Percentiles rank a stretch among this genome's conserved stretches.
Evolutionary conservation across 2,888 invertebrate species (phyloP).

Genomic region (Theodoxus fluviatilis): DNA sequence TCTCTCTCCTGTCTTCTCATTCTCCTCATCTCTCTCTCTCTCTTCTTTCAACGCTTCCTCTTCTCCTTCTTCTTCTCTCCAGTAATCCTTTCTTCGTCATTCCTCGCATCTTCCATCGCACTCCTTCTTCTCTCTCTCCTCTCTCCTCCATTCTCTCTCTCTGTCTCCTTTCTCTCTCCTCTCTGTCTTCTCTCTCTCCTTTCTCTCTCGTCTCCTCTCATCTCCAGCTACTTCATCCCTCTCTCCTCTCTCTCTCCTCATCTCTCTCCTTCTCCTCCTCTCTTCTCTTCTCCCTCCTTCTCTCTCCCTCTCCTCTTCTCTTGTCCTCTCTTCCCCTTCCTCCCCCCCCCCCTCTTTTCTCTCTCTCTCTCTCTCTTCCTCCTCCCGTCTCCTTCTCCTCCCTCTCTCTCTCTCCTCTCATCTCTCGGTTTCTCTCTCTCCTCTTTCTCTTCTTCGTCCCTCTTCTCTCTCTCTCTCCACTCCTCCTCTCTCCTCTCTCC

Average conservation of each 20-base stretch:
- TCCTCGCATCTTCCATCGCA: neutral
- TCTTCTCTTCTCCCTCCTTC: neutral
- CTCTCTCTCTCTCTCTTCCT: constrained; percentile 5
- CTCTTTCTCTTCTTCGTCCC: neutral
- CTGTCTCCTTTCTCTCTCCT: neutral
- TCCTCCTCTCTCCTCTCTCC: neutral
- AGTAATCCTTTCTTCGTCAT: neutral
- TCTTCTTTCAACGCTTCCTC: neutral
- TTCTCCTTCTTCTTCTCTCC: neutral
- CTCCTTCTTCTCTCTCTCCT: neutral
- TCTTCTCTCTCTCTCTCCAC: neutral
- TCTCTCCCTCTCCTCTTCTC: constrained; percentile 1
- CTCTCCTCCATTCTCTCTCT: too few species aligned
- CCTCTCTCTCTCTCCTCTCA: neutral
- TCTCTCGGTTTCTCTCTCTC: too few species aligned
- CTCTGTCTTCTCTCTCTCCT: neutral
- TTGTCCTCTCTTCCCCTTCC: neutral
- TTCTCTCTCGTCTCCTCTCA: neutral
- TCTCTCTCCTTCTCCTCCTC: neutral
- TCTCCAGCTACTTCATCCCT: neutral
- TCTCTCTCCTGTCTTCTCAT: neutral
- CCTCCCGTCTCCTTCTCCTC: neutral
- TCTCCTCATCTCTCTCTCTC: neutral
- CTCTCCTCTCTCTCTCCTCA: neutral
- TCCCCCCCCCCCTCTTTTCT: neutral